Evolutionary conservation across 2,888 invertebrate species (phyloP), one percentile per base, ranked within the genome.

Genomic region (Heliconius hortense): DNA sequence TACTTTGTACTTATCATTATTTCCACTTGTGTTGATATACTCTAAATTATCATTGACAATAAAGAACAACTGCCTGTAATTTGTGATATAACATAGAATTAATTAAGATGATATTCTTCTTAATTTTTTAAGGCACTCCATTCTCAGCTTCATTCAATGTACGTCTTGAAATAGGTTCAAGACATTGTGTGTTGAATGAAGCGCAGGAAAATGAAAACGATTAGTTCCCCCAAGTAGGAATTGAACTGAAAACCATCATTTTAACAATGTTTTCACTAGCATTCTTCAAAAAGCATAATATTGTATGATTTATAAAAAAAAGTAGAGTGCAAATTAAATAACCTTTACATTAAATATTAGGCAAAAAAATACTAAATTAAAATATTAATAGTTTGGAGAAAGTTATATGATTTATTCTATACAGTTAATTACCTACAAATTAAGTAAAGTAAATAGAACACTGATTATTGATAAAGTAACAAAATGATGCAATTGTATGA

Each of bases 1-100:
- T 66, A 18, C 48, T 68, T 35, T 43, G 18, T n/a, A 26, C 56
- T 24, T 60, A 64, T 35, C 53, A 64, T 31, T 53, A 56, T 69
- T 69, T 68, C 18, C 35, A 26, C 59, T 69, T 13, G 21, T 31
- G 31, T 69, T 13, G 24, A 56, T 24, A 68, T 21, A 43, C 11
- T 48, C 43, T 43, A 39, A 39, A 3, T 26, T 68, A 43, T 68
- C 53, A 56, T 39, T 13, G 10, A 64, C 39, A 39, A 66, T 66
- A 66, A 35, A 31, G 18, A 28, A 28, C 2, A 31, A 60, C 5
- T 31, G 8, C 21, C 28, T 31, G 3, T 28, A 63, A 31, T 10
- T 28, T 62, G 13, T 31, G 21, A 18, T 31, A 62, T 63, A 7
- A 48, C 7, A 60, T 24, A 1, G 28, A 21, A 31, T 63, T 63